A percentile compares a stretch with the other conserved stretches of the same genome.
These are phyloP conservation scores for Erythrolamprus reginae DNA, from an alignment of 2,113 vertebrate species.

Conservation along the genomic window DNA sequence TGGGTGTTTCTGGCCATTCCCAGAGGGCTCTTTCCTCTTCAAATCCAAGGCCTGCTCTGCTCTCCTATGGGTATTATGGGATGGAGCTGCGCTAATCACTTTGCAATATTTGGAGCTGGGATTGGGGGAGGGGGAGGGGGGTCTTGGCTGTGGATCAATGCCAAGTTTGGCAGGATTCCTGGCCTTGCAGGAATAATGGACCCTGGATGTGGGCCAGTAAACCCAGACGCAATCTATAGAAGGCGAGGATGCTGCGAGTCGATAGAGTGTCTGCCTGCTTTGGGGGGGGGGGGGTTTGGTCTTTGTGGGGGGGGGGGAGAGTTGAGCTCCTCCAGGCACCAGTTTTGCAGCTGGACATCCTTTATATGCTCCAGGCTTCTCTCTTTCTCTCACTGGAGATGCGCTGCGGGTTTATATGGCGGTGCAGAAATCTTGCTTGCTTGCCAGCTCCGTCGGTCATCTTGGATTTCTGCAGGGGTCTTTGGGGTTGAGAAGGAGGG, in stretches of 20 bases:
- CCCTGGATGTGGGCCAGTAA: not conserved
- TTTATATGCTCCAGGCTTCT: not conserved
- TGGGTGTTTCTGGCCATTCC: not conserved
- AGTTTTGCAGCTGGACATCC: not conserved
- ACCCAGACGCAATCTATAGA: not conserved
- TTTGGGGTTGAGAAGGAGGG: not conserved
- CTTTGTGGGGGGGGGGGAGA: fast-evolving
- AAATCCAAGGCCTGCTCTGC: not conserved
- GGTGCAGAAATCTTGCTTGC: not conserved
- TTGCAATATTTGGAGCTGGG: not conserved
- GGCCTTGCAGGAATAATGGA: not conserved
- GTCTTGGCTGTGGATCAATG: not conserved
- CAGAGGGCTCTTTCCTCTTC: not conserved
- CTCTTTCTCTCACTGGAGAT: not conserved
- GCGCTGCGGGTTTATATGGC: not conserved
- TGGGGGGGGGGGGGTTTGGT: not conserved
- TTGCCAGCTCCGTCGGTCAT: not conserved
- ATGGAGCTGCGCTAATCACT: not conserved
- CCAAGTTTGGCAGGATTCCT: not conserved
- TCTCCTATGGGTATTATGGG: not conserved
- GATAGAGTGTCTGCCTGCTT: not conserved
- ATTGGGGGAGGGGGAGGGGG: not conserved
- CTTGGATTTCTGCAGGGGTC: not conserved
- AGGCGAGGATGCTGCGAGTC: not conserved
- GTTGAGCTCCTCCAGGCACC: not conserved